Percentiles rank a stretch among this genome's conserved stretches.
These are phyloP conservation scores for Hafferia zeledoni DNA, from an alignment of 2,797 vertebrate species.

Conservation along the genomic window DNA sequence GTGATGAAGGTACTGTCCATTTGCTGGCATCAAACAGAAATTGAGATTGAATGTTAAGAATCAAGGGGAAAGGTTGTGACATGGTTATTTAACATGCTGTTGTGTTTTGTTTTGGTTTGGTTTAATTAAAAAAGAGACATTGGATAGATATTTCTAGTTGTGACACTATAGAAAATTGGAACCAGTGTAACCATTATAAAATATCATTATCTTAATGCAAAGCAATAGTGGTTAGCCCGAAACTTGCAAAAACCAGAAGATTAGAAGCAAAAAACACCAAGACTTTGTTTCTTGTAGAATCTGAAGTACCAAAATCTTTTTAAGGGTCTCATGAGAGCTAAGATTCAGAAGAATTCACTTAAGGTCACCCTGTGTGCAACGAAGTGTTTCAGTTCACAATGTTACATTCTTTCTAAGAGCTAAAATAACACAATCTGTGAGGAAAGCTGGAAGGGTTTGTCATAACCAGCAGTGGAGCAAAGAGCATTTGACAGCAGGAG, in stretches of 20 bases:
- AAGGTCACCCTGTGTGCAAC: not conserved
- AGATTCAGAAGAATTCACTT: not conserved
- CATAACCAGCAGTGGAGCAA: not conserved
- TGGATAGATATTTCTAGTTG: not conserved
- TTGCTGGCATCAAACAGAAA: not conserved
- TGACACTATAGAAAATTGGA: not conserved
- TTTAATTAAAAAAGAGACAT: not conserved
- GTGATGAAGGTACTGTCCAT: not conserved
- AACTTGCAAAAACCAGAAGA: not conserved
- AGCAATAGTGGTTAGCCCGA: not conserved
- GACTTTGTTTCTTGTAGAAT: not conserved
- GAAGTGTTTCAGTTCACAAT: not conserved
- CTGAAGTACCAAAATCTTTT: not conserved
- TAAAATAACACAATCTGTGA: not conserved
- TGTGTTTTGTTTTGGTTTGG: fast-evolving
- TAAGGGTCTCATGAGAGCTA: not conserved
- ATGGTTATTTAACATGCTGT: not conserved
- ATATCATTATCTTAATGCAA: not conserved
- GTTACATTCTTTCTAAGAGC: conserved; percentile 11
- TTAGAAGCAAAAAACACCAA: not conserved
- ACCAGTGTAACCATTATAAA: fast-evolving
- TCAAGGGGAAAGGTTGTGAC: not conserved
- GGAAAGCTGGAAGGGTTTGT: not conserved
- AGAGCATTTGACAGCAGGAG: not conserved
- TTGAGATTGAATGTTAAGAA: not conserved